Evolutionary conservation across 92 coral and sea anemone genomes (phyloP), one percentile per base, ranked within the genome.

Genomic region (Porites evermanni): DNA sequence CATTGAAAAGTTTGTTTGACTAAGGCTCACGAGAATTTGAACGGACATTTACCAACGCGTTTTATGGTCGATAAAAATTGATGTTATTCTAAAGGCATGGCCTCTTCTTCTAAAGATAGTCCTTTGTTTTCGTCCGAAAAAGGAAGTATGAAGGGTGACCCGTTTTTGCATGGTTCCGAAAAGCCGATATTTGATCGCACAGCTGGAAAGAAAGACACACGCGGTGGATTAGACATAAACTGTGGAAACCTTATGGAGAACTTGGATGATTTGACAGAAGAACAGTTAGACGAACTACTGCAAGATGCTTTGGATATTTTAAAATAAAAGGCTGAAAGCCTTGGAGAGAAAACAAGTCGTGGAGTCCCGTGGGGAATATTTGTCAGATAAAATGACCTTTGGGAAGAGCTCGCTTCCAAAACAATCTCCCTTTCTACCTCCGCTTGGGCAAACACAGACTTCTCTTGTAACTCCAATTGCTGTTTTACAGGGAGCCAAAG

Each of bases 211-310:
- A 29, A 54, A 1, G 10, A 1, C 10, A 19, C 14, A 74, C 2
- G 16, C 2, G 29, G 7, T 80, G 75, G 85, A 81, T 70, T 58
- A 61, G 78, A 70, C 8, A 21, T 17, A 29, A n/a, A 64, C n/a
- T 19, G 54, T 72, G 74, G 64, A 47, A 11, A 88, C 26, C 80
- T 85, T 1, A 89, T 86, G 50, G 92, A 87, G 29, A 89, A 90
- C 67, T 74, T 96, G 32, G 98, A 95, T 73, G 81, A 44, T 47
- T 72, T 96, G 32, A 80, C 95, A 8, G 99, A 94, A 63, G 93
- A 93, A 51, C 93, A 96, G 75, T 67, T 96, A 3, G 99, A 96
- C 70, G 94, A 89, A 72, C 87, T 96, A 12, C 82, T 95, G 29
- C 86, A 86, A 24, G 84, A 91, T 70, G 95, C 98, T 24, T 86